Evolutionary conservation across 2,797 vertebrate species (phyloP).

Genomic region (Pagetopsis macropterus): DNA sequence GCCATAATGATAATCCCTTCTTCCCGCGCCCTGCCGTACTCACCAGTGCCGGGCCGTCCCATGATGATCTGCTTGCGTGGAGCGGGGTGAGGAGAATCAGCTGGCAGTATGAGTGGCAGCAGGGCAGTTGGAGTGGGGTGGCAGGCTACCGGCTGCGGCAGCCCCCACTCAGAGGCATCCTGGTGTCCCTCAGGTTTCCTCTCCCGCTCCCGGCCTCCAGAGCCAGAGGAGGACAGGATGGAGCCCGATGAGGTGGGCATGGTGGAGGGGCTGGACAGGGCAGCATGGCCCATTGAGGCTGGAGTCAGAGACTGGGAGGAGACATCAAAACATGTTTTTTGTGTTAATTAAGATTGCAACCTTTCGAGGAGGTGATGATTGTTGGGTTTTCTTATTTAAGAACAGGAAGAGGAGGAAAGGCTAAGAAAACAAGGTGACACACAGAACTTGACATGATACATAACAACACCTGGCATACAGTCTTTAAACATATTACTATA

Average conservation of each 20-base stretch:
- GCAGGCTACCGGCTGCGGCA: constrained; percentile 92
- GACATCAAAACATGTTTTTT: neutral
- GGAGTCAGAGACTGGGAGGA: constrained; percentile 78
- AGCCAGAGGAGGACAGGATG: constrained; percentile 70
- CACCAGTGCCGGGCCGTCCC: constrained; percentile 93
- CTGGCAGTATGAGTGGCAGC: constrained; percentile 91
- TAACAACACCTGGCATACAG: neutral
- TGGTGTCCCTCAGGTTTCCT: constrained; percentile 80
- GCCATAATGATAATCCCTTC: neutral
- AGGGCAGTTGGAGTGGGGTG: constrained; percentile 93
- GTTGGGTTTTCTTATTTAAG: no score
- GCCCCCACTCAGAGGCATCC: constrained; percentile 75
- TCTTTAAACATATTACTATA: no score
- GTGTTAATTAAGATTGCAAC: no score
- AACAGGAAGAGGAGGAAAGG: neutral
- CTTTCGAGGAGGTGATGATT: no score
- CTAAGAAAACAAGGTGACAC: neutral
- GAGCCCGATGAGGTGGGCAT: constrained; percentile 66
- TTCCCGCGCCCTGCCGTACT: constrained; percentile 31
- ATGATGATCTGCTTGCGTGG: constrained; percentile 97
- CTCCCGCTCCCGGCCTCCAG: constrained; percentile 80
- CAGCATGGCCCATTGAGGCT: constrained; percentile 65
- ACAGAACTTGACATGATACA: neutral
- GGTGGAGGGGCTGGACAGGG: constrained; percentile 74
- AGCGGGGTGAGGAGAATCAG: constrained; percentile 89